Evolutionary conservation across 2,113 vertebrate genomes (phyloP).

Genomic region (Rhadina sibilatrix): DNA sequence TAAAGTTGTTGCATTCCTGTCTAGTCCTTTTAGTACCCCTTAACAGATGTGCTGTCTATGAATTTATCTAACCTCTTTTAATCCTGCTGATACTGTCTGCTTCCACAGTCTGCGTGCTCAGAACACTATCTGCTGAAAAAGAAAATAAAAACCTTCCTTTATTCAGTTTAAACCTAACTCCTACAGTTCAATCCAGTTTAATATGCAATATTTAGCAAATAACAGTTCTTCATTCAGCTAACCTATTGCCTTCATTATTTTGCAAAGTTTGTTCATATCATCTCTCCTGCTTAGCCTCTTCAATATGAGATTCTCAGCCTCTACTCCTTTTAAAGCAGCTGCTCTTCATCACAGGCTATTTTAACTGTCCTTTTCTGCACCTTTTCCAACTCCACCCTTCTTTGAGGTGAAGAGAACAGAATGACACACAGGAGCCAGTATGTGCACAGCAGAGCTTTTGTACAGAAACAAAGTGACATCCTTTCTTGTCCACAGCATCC

Average conservation of each 20-base stretch:
- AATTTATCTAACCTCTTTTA: constrained; percentile 6
- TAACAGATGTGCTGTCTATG: neutral
- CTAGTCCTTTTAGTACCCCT: neutral
- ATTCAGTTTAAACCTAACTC: neutral
- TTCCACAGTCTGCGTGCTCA: neutral
- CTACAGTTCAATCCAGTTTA: neutral
- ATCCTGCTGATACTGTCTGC: neutral
- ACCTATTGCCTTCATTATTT: neutral
- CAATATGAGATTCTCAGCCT: neutral
- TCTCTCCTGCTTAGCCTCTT: neutral
- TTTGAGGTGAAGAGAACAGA: neutral
- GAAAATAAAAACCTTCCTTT: neutral
- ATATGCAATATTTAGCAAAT: neutral
- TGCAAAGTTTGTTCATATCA: neutral
- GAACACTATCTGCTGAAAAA: neutral
- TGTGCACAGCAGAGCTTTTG: neutral
- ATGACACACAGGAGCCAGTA: neutral
- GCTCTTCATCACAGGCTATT: neutral
- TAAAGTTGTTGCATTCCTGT: neutral
- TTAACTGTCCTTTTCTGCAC: neutral
- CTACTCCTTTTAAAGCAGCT: neutral
- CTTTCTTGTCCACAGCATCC: neutral
- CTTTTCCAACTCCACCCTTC: neutral
- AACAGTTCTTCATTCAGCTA: neutral
- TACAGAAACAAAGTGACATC: neutral